Evolutionary conservation across 1,140 invertebrate genomes (phyloP), one percentile per base, ranked within the genome.

Genomic region (Homalodisca vitripennis): DNA sequence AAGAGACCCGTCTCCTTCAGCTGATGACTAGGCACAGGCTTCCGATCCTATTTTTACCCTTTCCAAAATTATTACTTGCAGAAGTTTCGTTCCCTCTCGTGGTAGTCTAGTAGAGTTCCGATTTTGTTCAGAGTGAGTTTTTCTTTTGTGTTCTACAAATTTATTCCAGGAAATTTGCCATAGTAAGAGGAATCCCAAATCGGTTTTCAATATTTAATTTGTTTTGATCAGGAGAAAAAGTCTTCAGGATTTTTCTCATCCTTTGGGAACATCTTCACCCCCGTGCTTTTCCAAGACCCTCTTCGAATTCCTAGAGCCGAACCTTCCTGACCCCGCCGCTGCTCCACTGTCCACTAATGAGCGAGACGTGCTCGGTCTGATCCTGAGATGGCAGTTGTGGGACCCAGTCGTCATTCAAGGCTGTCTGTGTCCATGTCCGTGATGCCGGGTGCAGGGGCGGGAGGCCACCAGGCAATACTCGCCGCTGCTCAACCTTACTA

Each of bases 371-470:
- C 22, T 27, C 3, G 20, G 3, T 27, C 17, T 55, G 51, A 6
- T 10, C 24, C 62, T 69, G 60, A 46, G 70, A 92, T 92, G 91
- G 91, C 90, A 88, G 89, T 87, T 84, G 89, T 87, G 85, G 90
- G 85, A 80, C 87, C 84, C 77, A 88, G 88, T 82, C 87, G 90
- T 84, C 90, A 92, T 88, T 89, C 87, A 81, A 83, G 87, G 83
- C 86, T 87, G 84, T 88, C 88, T 79, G 87, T 89, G 80, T 88
- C 88, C 77, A 90, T 90, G 88, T 80, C 82, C 68, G 74, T 83
- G 69, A 82, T 83, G 81, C 83, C 83, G 78, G 80, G 77, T 67
- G 77, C 76, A 66, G 53, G 84, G 86, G 83, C 84, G 78, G 85
- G 81, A 78, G 84, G 84, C 77, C 86, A 86, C 78, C 87, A 88